These are phyloP conservation scores for Apodemus speciosus DNA, from an alignment of 2,113 vertebrate species.

Conservation along the genomic window DNA sequence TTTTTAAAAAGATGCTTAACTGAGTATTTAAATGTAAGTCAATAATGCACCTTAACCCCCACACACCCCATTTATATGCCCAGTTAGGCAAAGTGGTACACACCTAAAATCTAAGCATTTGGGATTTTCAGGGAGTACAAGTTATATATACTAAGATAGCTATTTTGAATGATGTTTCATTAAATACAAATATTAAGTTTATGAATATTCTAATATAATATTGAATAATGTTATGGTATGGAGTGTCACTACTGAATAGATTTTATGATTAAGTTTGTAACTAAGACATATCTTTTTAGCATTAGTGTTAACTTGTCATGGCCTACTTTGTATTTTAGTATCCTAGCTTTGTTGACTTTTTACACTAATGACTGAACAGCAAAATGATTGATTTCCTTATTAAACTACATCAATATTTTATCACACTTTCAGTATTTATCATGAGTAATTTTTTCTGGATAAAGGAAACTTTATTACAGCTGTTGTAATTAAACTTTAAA, in stretches of 20 bases:
- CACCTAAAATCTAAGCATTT: background rate
- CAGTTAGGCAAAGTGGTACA: background rate
- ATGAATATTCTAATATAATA: constrained; percentile 48
- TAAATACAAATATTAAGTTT: constrained; percentile 51
- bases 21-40: constrained; percentile 35
- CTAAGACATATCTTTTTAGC: constrained; percentile 44
- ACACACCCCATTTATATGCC: background rate
- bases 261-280: background rate
- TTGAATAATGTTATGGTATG: constrained; percentile 28
- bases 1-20: constrained; percentile 38
- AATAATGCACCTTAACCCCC: background rate
- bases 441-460: constrained; percentile 43
- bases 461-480: constrained; percentile 49
- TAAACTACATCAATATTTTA: constrained; percentile 32
- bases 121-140: background rate
- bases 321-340: constrained; percentile 45
- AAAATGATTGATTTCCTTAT: constrained; percentile 50
- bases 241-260: constrained; percentile 32
- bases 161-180: background rate
- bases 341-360: constrained; percentile 52
- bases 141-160: background rate
- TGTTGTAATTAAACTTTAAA: constrained; percentile 45
- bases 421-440: background rate
- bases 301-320: constrained; percentile 9
- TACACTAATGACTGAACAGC: constrained; percentile 48